Evolutionary conservation across 2,797 vertebrate genomes (phyloP).

Genomic region (Hybognathus amarus): DNA sequence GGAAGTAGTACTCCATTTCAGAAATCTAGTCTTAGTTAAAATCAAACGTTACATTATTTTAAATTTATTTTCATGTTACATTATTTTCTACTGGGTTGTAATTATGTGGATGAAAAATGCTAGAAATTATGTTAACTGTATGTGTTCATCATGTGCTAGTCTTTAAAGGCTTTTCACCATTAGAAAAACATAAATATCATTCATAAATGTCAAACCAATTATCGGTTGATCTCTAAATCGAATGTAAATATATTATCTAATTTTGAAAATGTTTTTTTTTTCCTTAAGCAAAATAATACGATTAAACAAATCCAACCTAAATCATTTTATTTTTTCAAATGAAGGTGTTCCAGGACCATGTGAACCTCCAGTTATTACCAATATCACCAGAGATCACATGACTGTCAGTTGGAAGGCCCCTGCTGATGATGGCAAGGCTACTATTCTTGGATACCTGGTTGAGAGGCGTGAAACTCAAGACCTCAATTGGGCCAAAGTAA

Average conservation of each 20-base stretch:
- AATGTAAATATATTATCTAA: not conserved
- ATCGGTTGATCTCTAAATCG: not conserved
- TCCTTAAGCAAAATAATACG: not conserved
- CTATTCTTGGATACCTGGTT: constrained; percentile 93
- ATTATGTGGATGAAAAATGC: not conserved
- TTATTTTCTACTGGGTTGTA: not conserved
- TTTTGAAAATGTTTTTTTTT: not conserved
- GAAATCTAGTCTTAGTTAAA: not conserved
- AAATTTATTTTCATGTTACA: too few species aligned
- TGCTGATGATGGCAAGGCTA: constrained; percentile 89
- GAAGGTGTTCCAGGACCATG: constrained; percentile 94
- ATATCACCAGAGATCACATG: constrained; percentile 95
- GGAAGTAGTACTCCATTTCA: not conserved
- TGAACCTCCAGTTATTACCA: constrained; percentile 94
- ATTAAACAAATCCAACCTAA: not conserved
- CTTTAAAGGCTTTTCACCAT: not conserved
- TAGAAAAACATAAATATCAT: not conserved
- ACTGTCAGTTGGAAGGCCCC: constrained; percentile 98
- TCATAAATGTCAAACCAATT: not conserved
- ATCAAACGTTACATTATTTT: not conserved
- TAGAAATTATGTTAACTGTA: not conserved
- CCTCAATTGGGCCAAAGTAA: constrained; percentile 94
- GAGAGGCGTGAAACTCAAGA: constrained; percentile 95
- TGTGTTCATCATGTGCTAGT: not conserved
- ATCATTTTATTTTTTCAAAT: constrained; percentile 15